Percentiles rank a stretch among this genome's conserved stretches.
Evolutionary conservation across 2,797 vertebrate species (phyloP).

Genomic region (Meda fulgida): DNA sequence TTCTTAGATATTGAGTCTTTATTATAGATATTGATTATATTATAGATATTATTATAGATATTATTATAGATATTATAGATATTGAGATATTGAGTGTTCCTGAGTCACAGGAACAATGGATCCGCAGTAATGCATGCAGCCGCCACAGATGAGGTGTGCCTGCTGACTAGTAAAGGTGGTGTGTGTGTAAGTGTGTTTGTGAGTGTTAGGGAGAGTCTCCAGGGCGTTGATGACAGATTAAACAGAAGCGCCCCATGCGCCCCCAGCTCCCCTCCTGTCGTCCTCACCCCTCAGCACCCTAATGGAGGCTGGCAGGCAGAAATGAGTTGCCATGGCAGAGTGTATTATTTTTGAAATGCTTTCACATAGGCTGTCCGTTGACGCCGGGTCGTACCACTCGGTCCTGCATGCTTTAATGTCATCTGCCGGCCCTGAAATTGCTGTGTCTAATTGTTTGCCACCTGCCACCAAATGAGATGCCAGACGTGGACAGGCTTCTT

Average conservation of each 20-base stretch:
- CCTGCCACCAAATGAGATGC: conserved; percentile 98
- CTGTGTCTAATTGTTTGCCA: conserved; percentile 99
- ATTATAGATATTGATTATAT: too few species aligned
- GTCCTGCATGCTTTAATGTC: conserved; percentile 93
- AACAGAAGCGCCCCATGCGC: conserved; percentile 91
- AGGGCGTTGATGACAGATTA: conserved; percentile 97
- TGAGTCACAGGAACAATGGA: background rate
- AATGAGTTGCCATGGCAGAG: conserved; percentile 95
- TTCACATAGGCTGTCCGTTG: conserved; percentile 95
- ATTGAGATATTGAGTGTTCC: too few species aligned
- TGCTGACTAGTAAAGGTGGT: conserved; percentile 49
- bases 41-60: too few species aligned
- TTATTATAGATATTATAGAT: too few species aligned
- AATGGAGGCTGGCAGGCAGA: conserved; percentile 97
- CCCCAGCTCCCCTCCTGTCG: conserved; percentile 85
- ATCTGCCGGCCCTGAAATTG: conserved; percentile 86
- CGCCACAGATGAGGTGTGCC: conserved; percentile 35
- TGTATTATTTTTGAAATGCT: conserved; percentile 99
- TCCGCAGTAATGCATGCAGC: conserved; percentile 10
- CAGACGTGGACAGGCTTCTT: conserved; percentile 84
- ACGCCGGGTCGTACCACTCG: conserved; percentile 86
- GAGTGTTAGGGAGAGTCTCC: conserved; percentile 81
- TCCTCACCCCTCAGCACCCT: conserved; percentile 90
- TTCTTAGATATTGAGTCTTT: conserved; percentile 1
- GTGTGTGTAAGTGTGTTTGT: conserved; percentile 47